A percentile compares a stretch with the other conserved stretches of the same genome.
Evolutionary conservation across 2,797 vertebrate genomes (phyloP).

Genomic region (Hydrocynus forskahlii): DNA sequence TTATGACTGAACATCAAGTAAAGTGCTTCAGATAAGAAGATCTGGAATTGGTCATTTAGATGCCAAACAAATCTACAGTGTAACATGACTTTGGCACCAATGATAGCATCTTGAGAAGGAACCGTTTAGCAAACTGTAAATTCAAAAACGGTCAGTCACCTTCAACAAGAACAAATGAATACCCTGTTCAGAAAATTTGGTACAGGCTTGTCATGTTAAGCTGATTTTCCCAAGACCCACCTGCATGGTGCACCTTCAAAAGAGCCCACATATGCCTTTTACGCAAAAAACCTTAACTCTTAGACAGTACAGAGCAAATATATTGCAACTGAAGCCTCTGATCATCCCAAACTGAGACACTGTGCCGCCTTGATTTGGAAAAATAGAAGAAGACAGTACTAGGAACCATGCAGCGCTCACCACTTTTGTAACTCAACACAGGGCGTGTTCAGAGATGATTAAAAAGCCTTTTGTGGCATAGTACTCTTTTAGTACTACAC

Average conservation of each 20-base stretch:
- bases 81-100: conserved; percentile 33
- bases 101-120: conserved; percentile 21
- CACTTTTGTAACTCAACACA: conserved; percentile 17
- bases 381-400: background rate
- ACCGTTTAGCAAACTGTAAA: background rate
- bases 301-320: background rate
- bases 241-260: conserved; percentile 3
- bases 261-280: background rate
- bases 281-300: background rate
- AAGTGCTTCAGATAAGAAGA: conserved; percentile 31
- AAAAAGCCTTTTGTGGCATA: background rate
- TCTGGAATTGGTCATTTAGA: conserved; percentile 12
- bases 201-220: conserved; percentile 19
- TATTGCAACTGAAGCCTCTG: conserved; percentile 8
- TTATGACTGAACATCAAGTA: conserved; percentile 23
- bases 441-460: background rate
- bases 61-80: conserved; percentile 12
- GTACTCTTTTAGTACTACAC: background rate
- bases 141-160: conserved; percentile 27
- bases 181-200: conserved; percentile 51
- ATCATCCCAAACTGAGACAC: conserved; percentile 1
- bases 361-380: background rate
- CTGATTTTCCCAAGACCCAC: background rate
- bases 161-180: conserved; percentile 36
- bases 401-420: background rate